Conservation (phyloP, 2,113 vertebrate species). For the Callipepla californica region DNA sequence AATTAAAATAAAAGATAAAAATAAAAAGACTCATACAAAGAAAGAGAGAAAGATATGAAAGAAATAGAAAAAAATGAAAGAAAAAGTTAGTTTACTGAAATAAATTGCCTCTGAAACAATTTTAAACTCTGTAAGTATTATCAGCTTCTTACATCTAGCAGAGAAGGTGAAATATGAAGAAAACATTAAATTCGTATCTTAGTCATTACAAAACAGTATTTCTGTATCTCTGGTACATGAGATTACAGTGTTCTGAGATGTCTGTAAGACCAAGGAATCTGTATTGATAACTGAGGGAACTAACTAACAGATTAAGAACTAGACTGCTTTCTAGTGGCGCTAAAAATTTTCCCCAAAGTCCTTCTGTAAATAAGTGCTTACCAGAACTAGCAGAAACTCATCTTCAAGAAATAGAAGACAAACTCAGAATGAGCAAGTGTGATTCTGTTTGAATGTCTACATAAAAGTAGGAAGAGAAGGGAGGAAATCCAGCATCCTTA, state of each 20-base stretch:
- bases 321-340: neutral
- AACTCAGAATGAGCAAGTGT: neutral
- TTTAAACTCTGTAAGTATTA: conserved; percentile 50
- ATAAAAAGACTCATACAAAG: too few species aligned
- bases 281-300: neutral
- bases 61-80: neutral
- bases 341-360: neutral
- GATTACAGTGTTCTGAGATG: neutral
- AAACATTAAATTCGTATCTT: conserved; percentile 41
- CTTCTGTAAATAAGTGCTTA: neutral
- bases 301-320: neutral
- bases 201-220: neutral
- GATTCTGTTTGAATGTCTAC: neutral
- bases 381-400: neutral
- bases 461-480: neutral
- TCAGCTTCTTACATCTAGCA: conserved; percentile 36
- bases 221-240: neutral
- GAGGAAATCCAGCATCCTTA: neutral
- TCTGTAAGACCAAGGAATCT: conserved; percentile 1
- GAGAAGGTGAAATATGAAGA: conserved; percentile 24
- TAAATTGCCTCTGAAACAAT: conserved; percentile 57
- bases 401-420: neutral
- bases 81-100: conserved; percentile 26
- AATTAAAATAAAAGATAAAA: too few species aligned
- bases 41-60: neutral